A percentile compares a stretch with the other conserved stretches of the same genome.
These are phyloP conservation scores for Ascaphus truei DNA, from an alignment of 2,113 vertebrate genomes.

Conservation along the genomic window DNA sequence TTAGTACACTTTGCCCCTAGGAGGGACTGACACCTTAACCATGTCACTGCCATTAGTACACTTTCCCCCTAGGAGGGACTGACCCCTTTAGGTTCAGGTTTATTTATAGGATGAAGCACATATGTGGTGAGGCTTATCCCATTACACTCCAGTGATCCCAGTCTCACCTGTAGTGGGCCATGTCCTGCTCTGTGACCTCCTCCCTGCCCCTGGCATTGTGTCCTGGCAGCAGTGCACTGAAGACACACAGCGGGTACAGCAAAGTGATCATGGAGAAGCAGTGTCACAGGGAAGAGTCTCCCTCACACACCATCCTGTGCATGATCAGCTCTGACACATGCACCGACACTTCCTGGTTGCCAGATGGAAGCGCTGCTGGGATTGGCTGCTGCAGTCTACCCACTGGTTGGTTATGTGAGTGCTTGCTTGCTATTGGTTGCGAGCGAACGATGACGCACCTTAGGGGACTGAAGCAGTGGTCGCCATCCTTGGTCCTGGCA, in stretches of 20 bases:
- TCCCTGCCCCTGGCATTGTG: constrained; percentile 46
- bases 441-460: neutral
- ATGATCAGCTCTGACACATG: neutral
- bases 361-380: too few relatives aligned
- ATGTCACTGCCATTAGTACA: too few relatives aligned
- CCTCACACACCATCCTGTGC: too few relatives aligned
- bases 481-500: constrained; percentile 8
- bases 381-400: neutral
- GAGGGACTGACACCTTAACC: too few relatives aligned
- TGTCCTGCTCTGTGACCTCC: constrained; percentile 46
- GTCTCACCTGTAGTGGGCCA: constrained; percentile 54
- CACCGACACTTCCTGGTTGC: neutral
- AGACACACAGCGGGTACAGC: constrained; percentile 39
- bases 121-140: neutral
- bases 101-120: too few relatives aligned
- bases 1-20: too few relatives aligned
- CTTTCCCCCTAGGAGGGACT: too few relatives aligned
- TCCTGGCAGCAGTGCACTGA: constrained; percentile 39
- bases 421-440: neutral
- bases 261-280: constrained; percentile 30
- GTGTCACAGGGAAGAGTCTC: too few relatives aligned
- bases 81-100: too few relatives aligned
- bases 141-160: neutral
- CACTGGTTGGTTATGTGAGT: too few relatives aligned
- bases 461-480: neutral